A percentile compares a stretch with the other conserved stretches of the same genome.
Conservation (phyloP, 2,113 vertebrate genomes). For the Mobula birostris region DNA sequence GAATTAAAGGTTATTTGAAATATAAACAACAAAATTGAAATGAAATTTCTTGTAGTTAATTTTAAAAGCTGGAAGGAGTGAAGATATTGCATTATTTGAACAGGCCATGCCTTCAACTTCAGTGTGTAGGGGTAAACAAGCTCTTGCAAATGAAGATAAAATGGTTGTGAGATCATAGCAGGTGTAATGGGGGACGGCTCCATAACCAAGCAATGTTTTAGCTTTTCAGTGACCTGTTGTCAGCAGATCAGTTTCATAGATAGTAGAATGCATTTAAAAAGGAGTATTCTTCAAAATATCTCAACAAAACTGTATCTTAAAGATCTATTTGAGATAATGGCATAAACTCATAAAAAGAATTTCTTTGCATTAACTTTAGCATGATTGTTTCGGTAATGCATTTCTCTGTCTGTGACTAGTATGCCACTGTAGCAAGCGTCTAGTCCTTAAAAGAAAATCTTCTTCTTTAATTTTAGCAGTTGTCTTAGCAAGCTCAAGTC, state of each 20-base stretch:
- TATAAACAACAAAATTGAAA: slow-evolving; percentile 31
- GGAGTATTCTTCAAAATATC: background rate
- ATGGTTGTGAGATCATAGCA: background rate
- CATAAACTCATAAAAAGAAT: no score
- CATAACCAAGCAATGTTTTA: background rate
- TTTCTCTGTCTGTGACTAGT: background rate
- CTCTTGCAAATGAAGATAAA: background rate
- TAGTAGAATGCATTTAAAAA: background rate
- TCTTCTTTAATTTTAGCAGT: background rate
- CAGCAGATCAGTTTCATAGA: background rate
- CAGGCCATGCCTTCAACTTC: background rate
- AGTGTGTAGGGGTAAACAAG: background rate
- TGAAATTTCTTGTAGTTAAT: background rate
- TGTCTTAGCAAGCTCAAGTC: background rate
- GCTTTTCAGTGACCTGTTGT: background rate
- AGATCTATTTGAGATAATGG: no score
- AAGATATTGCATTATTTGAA: slow-evolving; percentile 14
- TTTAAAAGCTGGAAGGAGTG: background rate
- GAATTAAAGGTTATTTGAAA: slow-evolving; percentile 24
- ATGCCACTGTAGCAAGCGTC: background rate
- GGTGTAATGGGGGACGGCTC: background rate
- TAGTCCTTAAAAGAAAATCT: background rate
- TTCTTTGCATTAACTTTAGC: background rate
- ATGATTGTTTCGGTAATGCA: background rate
- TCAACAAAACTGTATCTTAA: background rate